Evolutionary conservation across 2,888 invertebrate genomes (phyloP).

Genomic region (Hyalella azteca): DNA sequence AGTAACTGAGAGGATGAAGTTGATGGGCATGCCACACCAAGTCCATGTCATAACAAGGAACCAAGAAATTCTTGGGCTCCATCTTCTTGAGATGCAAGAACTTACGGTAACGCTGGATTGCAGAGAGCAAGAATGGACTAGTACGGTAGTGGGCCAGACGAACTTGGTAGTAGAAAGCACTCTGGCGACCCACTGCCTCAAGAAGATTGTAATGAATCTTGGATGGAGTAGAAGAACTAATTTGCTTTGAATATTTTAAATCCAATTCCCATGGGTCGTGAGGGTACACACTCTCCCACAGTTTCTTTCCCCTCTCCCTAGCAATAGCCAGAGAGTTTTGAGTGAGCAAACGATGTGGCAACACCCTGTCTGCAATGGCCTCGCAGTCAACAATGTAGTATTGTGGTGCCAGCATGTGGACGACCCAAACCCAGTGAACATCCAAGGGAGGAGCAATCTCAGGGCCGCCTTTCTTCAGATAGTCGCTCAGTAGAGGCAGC

Average conservation of each 20-base stretch:
- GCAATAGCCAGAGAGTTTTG: conserved; percentile 53
- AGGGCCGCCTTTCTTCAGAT: conserved; percentile 38
- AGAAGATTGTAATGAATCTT: conserved; percentile 50
- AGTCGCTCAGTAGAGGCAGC: conserved; percentile 55
- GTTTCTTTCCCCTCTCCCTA: conserved; percentile 47
- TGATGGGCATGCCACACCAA: conserved; percentile 57
- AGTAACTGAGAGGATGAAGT: conserved; percentile 54
- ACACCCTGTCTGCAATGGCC: conserved; percentile 45
- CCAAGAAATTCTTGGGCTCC: conserved; percentile 49
- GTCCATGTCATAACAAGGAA: conserved; percentile 58
- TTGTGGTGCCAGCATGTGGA: conserved; percentile 54
- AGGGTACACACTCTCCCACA: conserved; percentile 53
- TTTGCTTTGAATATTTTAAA: conserved; percentile 38
- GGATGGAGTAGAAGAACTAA: conserved; percentile 40
- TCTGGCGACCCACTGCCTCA: conserved; percentile 51
- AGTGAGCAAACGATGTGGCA: conserved; percentile 49
- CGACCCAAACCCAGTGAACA: conserved; percentile 56
- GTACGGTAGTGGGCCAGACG: conserved; percentile 51
- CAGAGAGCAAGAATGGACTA: conserved; percentile 49
- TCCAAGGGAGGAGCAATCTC: conserved; percentile 48
- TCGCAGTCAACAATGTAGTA: conserved; percentile 50
- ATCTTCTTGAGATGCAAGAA: conserved; percentile 49
- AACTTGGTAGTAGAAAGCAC: conserved; percentile 56
- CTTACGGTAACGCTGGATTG: conserved; percentile 55
- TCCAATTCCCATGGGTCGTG: conserved; percentile 53